Conservation (phyloP, 53 echinoderm and acorn worm genomes). For the Luidia sarsii region DNA sequence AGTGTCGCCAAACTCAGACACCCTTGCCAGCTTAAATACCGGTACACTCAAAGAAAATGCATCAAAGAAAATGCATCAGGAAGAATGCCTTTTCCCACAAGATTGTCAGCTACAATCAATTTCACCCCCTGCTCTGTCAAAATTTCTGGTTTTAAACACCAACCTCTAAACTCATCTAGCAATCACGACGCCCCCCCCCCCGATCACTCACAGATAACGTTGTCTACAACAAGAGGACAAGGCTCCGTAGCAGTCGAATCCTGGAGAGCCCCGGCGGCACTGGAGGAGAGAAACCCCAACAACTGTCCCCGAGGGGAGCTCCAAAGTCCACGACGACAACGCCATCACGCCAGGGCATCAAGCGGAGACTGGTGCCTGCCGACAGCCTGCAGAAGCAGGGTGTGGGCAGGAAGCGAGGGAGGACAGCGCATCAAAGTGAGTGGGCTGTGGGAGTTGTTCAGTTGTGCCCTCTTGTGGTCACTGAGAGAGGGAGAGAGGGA, state of each 20-base stretch:
- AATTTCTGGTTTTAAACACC: too few relatives aligned
- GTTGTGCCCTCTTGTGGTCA: too few relatives aligned
- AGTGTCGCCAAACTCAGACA: too few relatives aligned
- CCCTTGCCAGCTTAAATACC: too few relatives aligned
- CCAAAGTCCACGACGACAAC: constrained; percentile 20
- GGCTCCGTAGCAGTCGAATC: constrained; percentile 20
- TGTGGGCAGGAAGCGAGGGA: constrained; percentile 18
- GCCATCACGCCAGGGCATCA: constrained; percentile 51
- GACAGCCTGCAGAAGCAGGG: neutral
- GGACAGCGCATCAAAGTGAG: constrained; percentile 14
- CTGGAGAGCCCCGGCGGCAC: constrained; percentile 23
- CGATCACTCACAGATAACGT: constrained; percentile 33
- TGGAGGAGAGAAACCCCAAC: constrained; percentile 1
- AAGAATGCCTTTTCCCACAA: too few relatives aligned
- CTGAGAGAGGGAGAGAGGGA: too few relatives aligned
- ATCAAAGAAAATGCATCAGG: too few relatives aligned
- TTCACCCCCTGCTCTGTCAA: too few relatives aligned
- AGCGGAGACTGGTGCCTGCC: constrained; percentile 55
- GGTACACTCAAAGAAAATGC: too few relatives aligned
- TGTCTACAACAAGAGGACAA: constrained; percentile 44
- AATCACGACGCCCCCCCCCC: neutral
- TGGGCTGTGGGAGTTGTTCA: too few relatives aligned
- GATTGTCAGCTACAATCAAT: too few relatives aligned
- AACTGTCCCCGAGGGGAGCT: neutral
- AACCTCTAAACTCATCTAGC: too few relatives aligned